These are phyloP conservation scores for Orchesella flavescens DNA, from an alignment of 2,888 invertebrate genomes.

Conservation along the genomic window DNA sequence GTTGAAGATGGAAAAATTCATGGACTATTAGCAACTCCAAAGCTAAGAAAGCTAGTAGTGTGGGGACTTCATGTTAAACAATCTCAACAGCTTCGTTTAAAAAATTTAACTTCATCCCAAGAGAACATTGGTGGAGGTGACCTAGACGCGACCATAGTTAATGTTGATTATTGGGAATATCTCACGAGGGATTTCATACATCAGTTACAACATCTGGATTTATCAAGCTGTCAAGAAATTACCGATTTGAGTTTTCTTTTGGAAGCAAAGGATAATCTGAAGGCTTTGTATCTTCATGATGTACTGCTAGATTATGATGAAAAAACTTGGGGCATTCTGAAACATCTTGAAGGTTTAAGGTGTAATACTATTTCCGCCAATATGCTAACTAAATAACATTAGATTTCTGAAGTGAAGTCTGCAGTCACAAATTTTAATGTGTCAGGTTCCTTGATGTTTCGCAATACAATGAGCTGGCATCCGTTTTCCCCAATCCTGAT, in stretches of 20 bases:
- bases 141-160: neutral
- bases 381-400: no score
- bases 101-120: neutral
- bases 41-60: slow-evolving; percentile 35
- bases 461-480: slow-evolving; percentile 55
- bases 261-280: slow-evolving; percentile 11
- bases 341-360: slow-evolving; percentile 22
- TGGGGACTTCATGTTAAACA: slow-evolving; percentile 47
- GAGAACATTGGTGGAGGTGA: slow-evolving; percentile 10
- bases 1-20: neutral
- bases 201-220: slow-evolving; percentile 39
- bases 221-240: slow-evolving; percentile 55
- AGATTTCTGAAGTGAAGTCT: no score
- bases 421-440: neutral
- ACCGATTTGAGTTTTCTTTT: slow-evolving; percentile 39
- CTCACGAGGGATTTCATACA: slow-evolving; percentile 37
- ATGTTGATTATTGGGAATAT: slow-evolving; percentile 57
- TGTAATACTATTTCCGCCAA: neutral
- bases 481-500: slow-evolving; percentile 41
- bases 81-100: slow-evolving; percentile 10
- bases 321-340: slow-evolving; percentile 36
- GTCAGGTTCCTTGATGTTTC: slow-evolving; percentile 49
- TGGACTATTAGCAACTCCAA: slow-evolving; percentile 27
- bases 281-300: slow-evolving; percentile 33
- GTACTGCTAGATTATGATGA: slow-evolving; percentile 40